Conservation (phyloP, 1,140 invertebrate genomes). For the Forficula auricularia region DNA sequence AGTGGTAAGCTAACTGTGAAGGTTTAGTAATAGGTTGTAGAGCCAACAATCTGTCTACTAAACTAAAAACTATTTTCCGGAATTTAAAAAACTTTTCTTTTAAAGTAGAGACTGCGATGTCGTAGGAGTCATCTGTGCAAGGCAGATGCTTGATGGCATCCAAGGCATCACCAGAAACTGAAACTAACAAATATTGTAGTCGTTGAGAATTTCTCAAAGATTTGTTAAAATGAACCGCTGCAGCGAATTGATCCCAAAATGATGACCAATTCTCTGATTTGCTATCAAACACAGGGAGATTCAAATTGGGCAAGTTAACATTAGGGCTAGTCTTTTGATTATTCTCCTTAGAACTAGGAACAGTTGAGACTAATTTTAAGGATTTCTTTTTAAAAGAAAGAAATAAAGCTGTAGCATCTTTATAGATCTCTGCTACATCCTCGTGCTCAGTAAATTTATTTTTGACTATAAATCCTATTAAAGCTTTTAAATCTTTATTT, state of each 20-base stretch:
- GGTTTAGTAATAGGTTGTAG: constrained; percentile 11
- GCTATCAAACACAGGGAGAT: constrained; percentile 9
- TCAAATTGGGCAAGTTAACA: constrained; percentile 6
- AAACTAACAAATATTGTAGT: constrained; percentile 12
- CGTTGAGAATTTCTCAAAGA: constrained; percentile 11
- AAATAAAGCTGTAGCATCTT: too few relatives aligned
- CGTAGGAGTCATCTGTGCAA: constrained; percentile 17
- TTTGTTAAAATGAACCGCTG: constrained; percentile 7
- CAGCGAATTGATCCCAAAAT: constrained; percentile 11
- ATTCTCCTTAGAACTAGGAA: too few relatives aligned
- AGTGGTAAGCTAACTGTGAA: too few relatives aligned
- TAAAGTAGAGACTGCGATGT: constrained; percentile 17
- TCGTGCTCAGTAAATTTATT: too few relatives aligned
- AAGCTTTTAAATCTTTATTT: too few relatives aligned
- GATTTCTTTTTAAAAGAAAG: too few relatives aligned
- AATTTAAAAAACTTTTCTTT: constrained; percentile 19
- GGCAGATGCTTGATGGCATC: constrained; percentile 11
- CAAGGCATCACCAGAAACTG: constrained; percentile 6
- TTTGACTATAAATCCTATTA: too few relatives aligned
- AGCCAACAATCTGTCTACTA: constrained; percentile 17
- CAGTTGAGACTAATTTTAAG: too few relatives aligned
- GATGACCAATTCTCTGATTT: constrained; percentile 11
- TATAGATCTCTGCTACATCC: too few relatives aligned
- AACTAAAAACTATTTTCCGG: constrained; percentile 16
- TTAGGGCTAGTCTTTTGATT: too few relatives aligned